Percentiles rank a stretch among this genome's conserved stretches.
phyloP scores from a whole-genome alignment of 2,888 invertebrate genomes.

The Drosophila parthenogenetica region DNA sequence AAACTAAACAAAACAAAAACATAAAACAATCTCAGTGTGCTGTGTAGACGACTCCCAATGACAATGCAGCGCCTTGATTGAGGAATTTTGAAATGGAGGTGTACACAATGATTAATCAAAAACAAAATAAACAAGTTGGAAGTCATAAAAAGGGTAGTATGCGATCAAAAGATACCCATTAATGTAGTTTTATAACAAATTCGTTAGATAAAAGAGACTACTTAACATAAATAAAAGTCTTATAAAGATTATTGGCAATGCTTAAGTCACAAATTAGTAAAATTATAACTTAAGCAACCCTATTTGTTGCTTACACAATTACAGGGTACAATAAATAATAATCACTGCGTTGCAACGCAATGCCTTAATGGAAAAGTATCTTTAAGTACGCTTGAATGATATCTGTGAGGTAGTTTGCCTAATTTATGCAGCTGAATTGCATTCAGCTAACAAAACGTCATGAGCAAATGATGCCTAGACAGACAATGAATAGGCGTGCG shows the following conservation, averaged over 20 bases:
- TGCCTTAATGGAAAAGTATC: conserved; percentile 52
- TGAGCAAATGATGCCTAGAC: conserved; percentile 53
- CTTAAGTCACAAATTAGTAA: background rate
- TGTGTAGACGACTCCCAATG: conserved; percentile 28
- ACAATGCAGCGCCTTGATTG: conserved; percentile 68
- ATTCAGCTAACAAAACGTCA: conserved; percentile 55
- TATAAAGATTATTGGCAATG: too few species aligned
- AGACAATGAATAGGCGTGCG: conserved; percentile 28
- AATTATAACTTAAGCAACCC: background rate
- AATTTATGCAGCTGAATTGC: conserved; percentile 69
- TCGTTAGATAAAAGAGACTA: too few species aligned
- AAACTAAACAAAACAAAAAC: conserved; percentile 40
- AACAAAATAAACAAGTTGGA: conserved; percentile 28
- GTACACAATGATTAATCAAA: conserved; percentile 69
- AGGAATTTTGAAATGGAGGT: conserved; percentile 43
- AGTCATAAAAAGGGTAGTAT: background rate
- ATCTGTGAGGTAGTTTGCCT: conserved; percentile 19
- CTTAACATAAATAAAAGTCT: too few species aligned
- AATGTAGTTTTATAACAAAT: too few species aligned
- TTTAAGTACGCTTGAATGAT: background rate
- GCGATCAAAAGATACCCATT: conserved; percentile 5
- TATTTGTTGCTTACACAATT: background rate
- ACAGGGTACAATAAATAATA: conserved; percentile 54
- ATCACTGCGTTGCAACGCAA: conserved; percentile 35
- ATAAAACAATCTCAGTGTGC: conserved; percentile 16